Evolutionary conservation across 1,140 invertebrate genomes (phyloP).

Genomic region (Periplaneta americana): DNA sequence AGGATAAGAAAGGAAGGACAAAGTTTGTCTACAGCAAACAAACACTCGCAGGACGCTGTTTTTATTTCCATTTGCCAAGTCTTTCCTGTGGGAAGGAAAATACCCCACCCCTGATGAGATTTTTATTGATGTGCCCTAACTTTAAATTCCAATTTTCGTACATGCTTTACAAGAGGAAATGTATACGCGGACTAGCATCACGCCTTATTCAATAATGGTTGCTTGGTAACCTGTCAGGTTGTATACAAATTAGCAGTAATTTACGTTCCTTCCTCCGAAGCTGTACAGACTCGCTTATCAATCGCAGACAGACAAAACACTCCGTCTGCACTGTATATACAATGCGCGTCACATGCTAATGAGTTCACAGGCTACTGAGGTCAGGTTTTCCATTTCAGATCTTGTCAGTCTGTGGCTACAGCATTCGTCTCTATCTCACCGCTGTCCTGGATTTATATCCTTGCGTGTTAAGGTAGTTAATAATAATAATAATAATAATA

Average conservation of each 20-base stretch:
- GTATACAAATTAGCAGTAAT: neutral
- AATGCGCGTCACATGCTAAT: too few species aligned
- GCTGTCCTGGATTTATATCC: too few species aligned
- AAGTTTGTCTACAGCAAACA: neutral
- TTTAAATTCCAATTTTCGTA: neutral
- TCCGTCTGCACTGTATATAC: too few species aligned
- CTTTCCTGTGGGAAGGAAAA: neutral
- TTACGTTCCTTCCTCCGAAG: too few species aligned
- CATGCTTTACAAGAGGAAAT: neutral
- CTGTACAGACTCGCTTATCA: too few species aligned
- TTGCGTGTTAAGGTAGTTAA: too few species aligned
- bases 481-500: too few species aligned
- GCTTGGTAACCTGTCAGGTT: neutral
- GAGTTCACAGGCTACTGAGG: too few species aligned
- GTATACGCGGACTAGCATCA: neutral
- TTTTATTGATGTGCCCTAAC: neutral
- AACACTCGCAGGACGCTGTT: neutral
- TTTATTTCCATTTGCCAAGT: neutral
- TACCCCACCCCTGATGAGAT: neutral
- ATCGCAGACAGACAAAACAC: too few species aligned
- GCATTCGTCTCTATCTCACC: too few species aligned
- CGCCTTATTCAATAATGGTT: neutral
- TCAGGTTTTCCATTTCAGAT: too few species aligned
- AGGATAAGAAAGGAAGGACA: neutral
- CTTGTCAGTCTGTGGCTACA: too few species aligned